Evolutionary conservation across 2,797 vertebrate species (phyloP).

Genomic region (Cyprinella venusta): DNA sequence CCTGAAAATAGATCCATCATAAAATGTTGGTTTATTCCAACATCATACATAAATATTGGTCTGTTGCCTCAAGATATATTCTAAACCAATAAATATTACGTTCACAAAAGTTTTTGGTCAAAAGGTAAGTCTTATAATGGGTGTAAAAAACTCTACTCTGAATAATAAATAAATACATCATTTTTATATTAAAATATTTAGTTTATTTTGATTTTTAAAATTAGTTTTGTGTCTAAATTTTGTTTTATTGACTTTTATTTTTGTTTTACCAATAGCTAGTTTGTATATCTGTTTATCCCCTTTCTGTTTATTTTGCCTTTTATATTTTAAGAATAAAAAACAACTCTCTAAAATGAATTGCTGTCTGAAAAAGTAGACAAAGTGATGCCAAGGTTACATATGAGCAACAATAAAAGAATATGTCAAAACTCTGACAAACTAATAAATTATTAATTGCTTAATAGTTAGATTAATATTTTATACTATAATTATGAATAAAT

Average conservation of each 20-base stretch:
- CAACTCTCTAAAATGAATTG: not conserved
- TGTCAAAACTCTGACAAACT: not conserved
- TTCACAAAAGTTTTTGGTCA: not conserved
- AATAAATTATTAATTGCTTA: not conserved
- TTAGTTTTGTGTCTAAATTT: not conserved
- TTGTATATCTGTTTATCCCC: not conserved
- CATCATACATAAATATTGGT: no score
- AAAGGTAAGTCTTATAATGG: not conserved
- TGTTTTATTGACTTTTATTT: not conserved
- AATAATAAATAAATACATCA: no score
- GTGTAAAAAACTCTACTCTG: not conserved
- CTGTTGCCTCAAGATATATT: no score
- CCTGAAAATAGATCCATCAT: no score
- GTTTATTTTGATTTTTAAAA: not conserved
- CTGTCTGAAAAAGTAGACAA: not conserved
- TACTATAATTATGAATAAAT: not conserved
- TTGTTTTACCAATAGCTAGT: not conserved
- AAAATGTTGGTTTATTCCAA: no score
- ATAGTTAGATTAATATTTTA: not conserved
- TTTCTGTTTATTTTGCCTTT: not conserved
- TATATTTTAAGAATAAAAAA: not conserved
- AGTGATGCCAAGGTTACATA: not conserved
- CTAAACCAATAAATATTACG: not conserved
- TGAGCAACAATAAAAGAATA: not conserved
- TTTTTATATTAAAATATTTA: no score